Base-by-base conservation (phyloP, 2,113 vertebrate species). In the Polyodon spathula region DNA sequence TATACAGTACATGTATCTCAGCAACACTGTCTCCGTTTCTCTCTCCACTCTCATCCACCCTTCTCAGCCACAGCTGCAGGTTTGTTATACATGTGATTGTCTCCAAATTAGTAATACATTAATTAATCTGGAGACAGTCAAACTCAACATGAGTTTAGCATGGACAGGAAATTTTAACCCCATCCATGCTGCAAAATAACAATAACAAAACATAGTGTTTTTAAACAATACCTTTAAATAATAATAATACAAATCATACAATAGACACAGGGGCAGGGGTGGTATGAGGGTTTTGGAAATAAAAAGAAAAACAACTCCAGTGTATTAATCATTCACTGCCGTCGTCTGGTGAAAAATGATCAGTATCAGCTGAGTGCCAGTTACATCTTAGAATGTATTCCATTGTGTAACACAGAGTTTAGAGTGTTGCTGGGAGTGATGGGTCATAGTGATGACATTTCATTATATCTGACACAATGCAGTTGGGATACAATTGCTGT, bases 281-380 rank as follows among this genome's bases (percentile, higher is more conserved):
- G n/a, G n/a, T n/a, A n/a, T n/a, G n/a, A 76, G 62, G 52, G 78
- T 63, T 27, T 5, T 4, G 17, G 16, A 42, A 68, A 64, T 4
- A 38, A 7, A 65, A 60, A 71, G 69, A 12, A 44, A 54, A 59
- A 59, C 42, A 43, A 66, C 63, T 65, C 44, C 16, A 54, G 48
- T 66, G 50, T 58, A 66, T 68, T 78, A 71, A 66, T 67, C 73
- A 72, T 52, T 50, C 65, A 58, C 14, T 64, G 48, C 27, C 17
- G 57, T 62, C 56, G 58, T 9, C 48, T 60, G 8, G 46, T 55
- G 54, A 39, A 50, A 51, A 48, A 16, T n/a, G 68, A 65, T 37
- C 52, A 63, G 11, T 1, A 44, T 53, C 16, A 54, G 38, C n/a
- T 54, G 48, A 67, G 56, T 61, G 50, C 66, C 37, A 64, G 57